phyloP scores from a whole-genome alignment of 2,888 invertebrate genomes.

The Galeopsomyia nigrocyanea region DNA sequence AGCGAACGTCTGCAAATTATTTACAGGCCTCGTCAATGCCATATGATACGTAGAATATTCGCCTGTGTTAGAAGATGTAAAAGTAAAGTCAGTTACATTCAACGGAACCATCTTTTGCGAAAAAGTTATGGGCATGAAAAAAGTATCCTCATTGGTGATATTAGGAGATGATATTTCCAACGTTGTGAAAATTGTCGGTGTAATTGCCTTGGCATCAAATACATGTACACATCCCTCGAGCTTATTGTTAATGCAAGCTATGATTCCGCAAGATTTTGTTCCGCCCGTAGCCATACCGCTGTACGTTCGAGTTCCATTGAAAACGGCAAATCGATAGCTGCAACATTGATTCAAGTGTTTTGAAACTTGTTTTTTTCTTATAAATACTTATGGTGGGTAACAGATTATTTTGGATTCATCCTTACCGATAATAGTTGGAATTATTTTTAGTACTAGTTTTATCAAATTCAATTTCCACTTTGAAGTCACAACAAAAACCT shows the following conservation, averaged over 20 bases:
- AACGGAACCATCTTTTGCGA: conserved; percentile 29
- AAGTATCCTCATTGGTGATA: conserved; percentile 31
- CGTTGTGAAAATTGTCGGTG: conserved; percentile 53
- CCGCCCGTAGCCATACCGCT: conserved; percentile 42
- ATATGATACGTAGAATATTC: conserved; percentile 32
- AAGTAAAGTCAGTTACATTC: conserved; percentile 36
- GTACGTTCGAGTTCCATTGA: conserved; percentile 53
- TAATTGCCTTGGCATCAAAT: conserved; percentile 49
- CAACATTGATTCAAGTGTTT: neutral
- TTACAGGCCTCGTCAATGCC: conserved; percentile 48
- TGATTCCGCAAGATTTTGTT: conserved; percentile 48
- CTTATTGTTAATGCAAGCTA: conserved; percentile 45
- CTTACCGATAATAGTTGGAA: conserved; percentile 53
- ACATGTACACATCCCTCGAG: conserved; percentile 47
- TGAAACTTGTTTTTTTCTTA: neutral
- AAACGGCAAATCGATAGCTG: conserved; percentile 57
- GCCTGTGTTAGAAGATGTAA: neutral
- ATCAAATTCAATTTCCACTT: conserved; percentile 46
- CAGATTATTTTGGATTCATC: neutral
- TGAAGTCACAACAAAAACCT: conserved; percentile 55
- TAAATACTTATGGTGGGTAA: too few species aligned
- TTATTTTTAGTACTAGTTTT: conserved; percentile 21
- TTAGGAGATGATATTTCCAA: conserved; percentile 52
- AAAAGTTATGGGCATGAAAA: conserved; percentile 48
- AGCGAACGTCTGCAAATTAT: conserved; percentile 55